Conservation (phyloP, 2,888 invertebrate species). For the Balanococcus diminutus region DNA sequence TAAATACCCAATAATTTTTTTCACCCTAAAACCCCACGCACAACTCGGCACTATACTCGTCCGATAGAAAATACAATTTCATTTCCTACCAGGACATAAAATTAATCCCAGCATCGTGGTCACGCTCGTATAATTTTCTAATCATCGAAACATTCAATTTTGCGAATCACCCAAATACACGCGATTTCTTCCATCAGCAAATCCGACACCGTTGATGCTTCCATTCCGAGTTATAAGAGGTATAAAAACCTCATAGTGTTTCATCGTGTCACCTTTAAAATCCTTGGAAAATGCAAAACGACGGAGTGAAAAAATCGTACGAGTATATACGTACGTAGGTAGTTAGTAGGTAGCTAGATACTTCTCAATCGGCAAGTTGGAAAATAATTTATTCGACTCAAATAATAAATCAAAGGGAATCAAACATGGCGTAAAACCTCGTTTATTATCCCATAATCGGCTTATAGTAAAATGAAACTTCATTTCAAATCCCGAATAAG, state of each 20-base stretch:
- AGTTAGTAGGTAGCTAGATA: neutral
- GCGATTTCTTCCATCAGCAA: neutral
- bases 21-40: too few relatives aligned
- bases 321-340: neutral
- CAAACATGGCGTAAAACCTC: slow-evolving; percentile 36
- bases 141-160: slow-evolving; percentile 27
- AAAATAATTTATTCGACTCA: slow-evolving; percentile 36
- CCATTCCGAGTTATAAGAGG: neutral
- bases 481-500: slow-evolving; percentile 29
- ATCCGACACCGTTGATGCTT: neutral
- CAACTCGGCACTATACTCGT: neutral
- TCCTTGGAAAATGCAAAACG: slow-evolving; percentile 23
- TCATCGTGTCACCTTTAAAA: neutral
- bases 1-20: too few relatives aligned
- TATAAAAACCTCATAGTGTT: neutral
- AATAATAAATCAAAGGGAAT: slow-evolving; percentile 40
- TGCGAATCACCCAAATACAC: neutral
- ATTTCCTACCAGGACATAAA: neutral
- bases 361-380: slow-evolving; percentile 19
- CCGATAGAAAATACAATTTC: neutral
- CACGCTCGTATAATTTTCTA: slow-evolving; percentile 22
- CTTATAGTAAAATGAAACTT: slow-evolving; percentile 37
- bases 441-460: slow-evolving; percentile 39
- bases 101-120: slow-evolving; percentile 25
- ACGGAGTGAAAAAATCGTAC: neutral